Conservation (phyloP, 2,113 vertebrate genomes). For the Nesoenas mayeri region DNA sequence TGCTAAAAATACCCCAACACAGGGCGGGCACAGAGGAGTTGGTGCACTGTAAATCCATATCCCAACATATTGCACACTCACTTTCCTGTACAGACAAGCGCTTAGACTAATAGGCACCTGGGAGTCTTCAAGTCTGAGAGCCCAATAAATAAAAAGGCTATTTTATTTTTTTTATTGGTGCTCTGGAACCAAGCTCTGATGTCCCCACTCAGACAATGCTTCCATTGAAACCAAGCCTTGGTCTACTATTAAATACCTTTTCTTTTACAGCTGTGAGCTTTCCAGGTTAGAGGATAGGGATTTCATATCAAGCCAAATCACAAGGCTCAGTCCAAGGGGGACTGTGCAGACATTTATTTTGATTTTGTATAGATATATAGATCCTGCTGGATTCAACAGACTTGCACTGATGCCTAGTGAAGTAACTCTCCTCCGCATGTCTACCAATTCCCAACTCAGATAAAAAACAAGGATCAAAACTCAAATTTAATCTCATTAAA, state of each 20-base stretch:
- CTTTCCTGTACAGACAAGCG: constrained; percentile 55
- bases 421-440: background rate
- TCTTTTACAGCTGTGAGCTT: constrained; percentile 30
- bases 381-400: background rate
- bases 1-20: constrained; percentile 46
- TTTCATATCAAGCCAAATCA: constrained; percentile 51
- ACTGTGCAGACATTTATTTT: constrained; percentile 33
- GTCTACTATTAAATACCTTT: constrained; percentile 48
- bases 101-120: constrained; percentile 66
- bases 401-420: background rate
- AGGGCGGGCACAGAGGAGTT: constrained; percentile 11
- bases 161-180: constrained; percentile 44
- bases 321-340: constrained; percentile 14
- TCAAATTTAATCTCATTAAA: background rate
- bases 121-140: constrained; percentile 65
- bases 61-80: constrained; percentile 52
- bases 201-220: constrained; percentile 48
- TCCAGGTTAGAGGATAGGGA: constrained; percentile 24
- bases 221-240: constrained; percentile 41
- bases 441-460: background rate
- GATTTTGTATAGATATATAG: background rate
- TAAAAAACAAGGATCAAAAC: background rate
- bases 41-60: constrained; percentile 63
- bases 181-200: constrained; percentile 54
- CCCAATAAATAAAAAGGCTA: constrained; percentile 66